Base-by-base conservation (phyloP, 2,797 vertebrate species). In the Pitangus sulphuratus region DNA sequence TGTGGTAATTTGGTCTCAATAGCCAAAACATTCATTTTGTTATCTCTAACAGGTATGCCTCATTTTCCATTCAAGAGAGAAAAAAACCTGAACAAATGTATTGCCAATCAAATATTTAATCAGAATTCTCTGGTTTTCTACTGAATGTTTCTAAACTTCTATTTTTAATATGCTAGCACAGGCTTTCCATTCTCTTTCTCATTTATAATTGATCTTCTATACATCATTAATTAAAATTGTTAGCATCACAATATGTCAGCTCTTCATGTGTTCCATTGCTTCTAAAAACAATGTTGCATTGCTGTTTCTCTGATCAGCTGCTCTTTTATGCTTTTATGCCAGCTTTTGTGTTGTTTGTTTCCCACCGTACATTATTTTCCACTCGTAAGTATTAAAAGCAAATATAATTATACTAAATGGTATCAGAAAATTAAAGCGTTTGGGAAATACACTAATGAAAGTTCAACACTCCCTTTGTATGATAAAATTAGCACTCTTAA, bases 401-500 rank as follows among this genome's bases (percentile, higher is more conserved):
- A 88, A 66, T 53, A 86, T 84, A 95, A 96, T 89, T 94, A 76
- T 48, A 87, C 48, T 92, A 94, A 96, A 84, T 57, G 33, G 30
- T 79, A 93, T 92, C 87, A 95, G 82, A 96, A 97, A 97, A 97
- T 90, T 45, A 97, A 97, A 97, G 68, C 75, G 88, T 94, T 90
- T 97, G 89, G 87, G 84, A 96, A 95, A 90, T 72, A 97, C 48
- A 58, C 26, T 85, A 95, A 96, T 61, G 69, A 95, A 95, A 93
- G 65, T 86, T 96, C 77, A 93, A 93, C 84, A 72, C 12, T 93
- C 56, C 62, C 76, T 95, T 94, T 95, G 65, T 88, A 74, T 42
- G 48, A 91, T 81, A 91, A 97, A 96, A 97, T 87, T 85, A 95
- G 50, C 24, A 64, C n/a, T 95, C 79, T 95, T 66, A 18, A 96